These are phyloP conservation scores for Epiblema foenella DNA, from an alignment of 2,888 invertebrate genomes.

Conservation along the genomic window DNA sequence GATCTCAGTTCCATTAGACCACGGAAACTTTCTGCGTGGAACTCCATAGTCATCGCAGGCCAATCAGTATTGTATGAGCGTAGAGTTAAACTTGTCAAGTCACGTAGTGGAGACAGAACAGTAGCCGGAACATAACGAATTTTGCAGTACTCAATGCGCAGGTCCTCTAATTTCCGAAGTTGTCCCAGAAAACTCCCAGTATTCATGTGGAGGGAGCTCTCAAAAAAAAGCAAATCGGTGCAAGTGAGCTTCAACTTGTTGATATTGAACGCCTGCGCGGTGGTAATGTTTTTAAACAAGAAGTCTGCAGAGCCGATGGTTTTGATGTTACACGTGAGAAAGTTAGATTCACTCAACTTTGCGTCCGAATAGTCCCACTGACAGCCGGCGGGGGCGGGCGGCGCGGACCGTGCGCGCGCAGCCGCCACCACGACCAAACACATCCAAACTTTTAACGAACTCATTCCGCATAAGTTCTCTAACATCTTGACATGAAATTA, in stretches of 20 bases:
- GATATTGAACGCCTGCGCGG: slow-evolving; percentile 88
- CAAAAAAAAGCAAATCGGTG: slow-evolving; percentile 90
- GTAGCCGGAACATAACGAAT: slow-evolving; percentile 89
- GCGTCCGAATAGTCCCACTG: slow-evolving; percentile 87
- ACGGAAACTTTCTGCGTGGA: slow-evolving; percentile 89
- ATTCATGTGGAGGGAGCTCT: slow-evolving; percentile 88
- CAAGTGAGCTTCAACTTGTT: slow-evolving; percentile 89
- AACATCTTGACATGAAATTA: slow-evolving; percentile 73
- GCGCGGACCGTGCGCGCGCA: slow-evolving; percentile 84
- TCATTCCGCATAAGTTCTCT: slow-evolving; percentile 78
- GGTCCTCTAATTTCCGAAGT: slow-evolving; percentile 89
- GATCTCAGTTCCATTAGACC: slow-evolving; percentile 88
- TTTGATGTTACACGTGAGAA: slow-evolving; percentile 89
- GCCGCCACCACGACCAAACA: slow-evolving; percentile 75
- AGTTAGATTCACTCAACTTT: slow-evolving; percentile 85
- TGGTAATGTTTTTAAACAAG: slow-evolving; percentile 89
- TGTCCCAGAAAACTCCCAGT: slow-evolving; percentile 86
- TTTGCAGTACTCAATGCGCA: slow-evolving; percentile 91
- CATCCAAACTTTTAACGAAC: slow-evolving; percentile 84
- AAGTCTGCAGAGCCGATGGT: slow-evolving; percentile 89
- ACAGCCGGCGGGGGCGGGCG: slow-evolving; percentile 89
- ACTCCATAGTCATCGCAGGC: slow-evolving; percentile 91
- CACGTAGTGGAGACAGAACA: slow-evolving; percentile 87
- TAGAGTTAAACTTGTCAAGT: slow-evolving; percentile 88
- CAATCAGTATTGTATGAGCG: slow-evolving; percentile 91